Conservation (phyloP, 64 coral and sea anemone species). For the Dendronephthya gigantea region DNA sequence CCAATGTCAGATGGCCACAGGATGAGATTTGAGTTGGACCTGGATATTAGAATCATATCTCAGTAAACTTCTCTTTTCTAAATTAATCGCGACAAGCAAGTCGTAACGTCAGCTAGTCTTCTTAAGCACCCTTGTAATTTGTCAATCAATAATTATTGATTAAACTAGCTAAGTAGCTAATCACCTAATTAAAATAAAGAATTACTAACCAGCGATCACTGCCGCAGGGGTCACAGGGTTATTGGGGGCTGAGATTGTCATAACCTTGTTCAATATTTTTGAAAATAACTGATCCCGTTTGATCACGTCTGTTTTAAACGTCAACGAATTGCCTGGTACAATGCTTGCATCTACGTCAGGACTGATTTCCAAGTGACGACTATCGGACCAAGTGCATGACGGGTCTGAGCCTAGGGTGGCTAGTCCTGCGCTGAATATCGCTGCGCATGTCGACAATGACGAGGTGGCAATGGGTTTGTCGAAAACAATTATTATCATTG, state of each 20-base stretch:
- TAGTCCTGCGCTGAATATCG: conserved; percentile 23
- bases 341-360: conserved; percentile 32
- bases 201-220: conserved; percentile 42
- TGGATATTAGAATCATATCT: neutral
- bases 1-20: conserved; percentile 50
- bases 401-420: conserved; percentile 29
- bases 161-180: neutral
- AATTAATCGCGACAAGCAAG: neutral
- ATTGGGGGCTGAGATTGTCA: conserved; percentile 13
- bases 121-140: no score
- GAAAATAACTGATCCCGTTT: conserved; percentile 29
- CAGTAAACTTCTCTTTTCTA: no score
- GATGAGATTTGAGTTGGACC: conserved; percentile 32
- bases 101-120: no score
- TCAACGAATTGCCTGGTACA: conserved; percentile 6
- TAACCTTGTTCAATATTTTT: conserved; percentile 1
- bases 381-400: conserved; percentile 2
- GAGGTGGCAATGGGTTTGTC: neutral
- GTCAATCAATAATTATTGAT: neutral
- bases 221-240: conserved; percentile 29
- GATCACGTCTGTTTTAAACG: conserved; percentile 24
- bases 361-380: conserved; percentile 11
- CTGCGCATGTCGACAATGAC: conserved; percentile 10
- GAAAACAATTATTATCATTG: conserved; percentile 31
- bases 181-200: neutral